phyloP scores from a whole-genome alignment of 92 coral and sea anemone species.

The Anthopleura xanthogrammica region DNA sequence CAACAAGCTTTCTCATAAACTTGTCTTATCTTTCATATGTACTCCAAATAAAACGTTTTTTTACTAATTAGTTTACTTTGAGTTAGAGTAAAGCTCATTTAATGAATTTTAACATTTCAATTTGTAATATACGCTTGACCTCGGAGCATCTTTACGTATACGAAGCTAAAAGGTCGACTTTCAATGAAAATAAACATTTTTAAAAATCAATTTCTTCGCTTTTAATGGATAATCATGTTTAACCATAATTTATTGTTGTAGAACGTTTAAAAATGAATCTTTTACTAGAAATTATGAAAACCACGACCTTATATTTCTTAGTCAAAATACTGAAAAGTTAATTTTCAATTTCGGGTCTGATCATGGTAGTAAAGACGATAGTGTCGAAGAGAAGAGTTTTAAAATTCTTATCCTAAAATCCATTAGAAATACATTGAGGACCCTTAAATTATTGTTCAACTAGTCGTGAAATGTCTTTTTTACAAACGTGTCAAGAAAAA shows the following conservation, averaged over 20 bases:
- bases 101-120: background rate
- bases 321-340: too few species aligned
- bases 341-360: too few species aligned
- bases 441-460: background rate
- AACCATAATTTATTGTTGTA: too few species aligned
- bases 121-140: background rate
- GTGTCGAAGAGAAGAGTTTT: too few species aligned
- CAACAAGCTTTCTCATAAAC: background rate
- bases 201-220: too few species aligned
- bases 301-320: too few species aligned
- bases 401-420: too few species aligned
- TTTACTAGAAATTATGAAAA: too few species aligned
- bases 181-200: background rate
- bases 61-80: constrained; percentile 4
- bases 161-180: background rate
- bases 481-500: background rate
- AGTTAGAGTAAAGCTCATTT: background rate
- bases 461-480: constrained; percentile 1
- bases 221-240: too few species aligned
- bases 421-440: background rate
- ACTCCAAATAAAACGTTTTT: background rate
- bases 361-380: too few species aligned
- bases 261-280: too few species aligned
- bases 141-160: background rate
- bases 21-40: background rate